Evolutionary conservation across 2,797 vertebrate species (phyloP).

Genomic region (Sylvia borin): DNA sequence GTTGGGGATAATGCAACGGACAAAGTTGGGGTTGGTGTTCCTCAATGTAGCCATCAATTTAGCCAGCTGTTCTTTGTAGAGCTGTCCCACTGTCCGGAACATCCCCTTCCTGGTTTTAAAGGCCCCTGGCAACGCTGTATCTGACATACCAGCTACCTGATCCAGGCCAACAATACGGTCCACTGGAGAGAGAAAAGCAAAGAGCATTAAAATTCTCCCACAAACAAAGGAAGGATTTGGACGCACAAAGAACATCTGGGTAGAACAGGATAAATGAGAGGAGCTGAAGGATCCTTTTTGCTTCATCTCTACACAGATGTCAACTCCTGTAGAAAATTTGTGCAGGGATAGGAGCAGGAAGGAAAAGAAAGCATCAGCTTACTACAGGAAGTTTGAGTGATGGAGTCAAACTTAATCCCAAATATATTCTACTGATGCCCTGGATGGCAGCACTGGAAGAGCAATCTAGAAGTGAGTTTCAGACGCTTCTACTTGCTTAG

Average conservation of each 20-base stretch:
- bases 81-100: conserved; percentile 98
- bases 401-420: conserved; percentile 35
- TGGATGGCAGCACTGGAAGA: conserved; percentile 33
- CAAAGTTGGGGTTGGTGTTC: conserved; percentile 99
- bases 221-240: not conserved
- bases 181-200: conserved; percentile 77
- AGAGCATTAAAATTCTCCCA: not conserved
- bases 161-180: conserved; percentile 97
- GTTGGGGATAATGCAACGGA: conserved; percentile 98
- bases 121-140: conserved; percentile 87
- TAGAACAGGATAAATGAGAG: conserved; percentile 34
- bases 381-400: conserved; percentile 54
- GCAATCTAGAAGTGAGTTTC: conserved; percentile 31
- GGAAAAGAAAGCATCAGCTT: conserved; percentile 28
- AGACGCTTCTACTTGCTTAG: not conserved
- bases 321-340: conserved; percentile 13
- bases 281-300: conserved; percentile 42
- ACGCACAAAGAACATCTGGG: not conserved
- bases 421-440: conserved; percentile 21
- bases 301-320: conserved; percentile 45
- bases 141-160: conserved; percentile 95
- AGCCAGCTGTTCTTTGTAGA: conserved; percentile 97
- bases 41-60: conserved; percentile 97
- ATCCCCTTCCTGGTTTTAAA: conserved; percentile 98
- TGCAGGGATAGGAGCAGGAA: conserved; percentile 42